Base-by-base conservation (phyloP, 2,113 vertebrate genomes). In the Lota lota region DNA sequence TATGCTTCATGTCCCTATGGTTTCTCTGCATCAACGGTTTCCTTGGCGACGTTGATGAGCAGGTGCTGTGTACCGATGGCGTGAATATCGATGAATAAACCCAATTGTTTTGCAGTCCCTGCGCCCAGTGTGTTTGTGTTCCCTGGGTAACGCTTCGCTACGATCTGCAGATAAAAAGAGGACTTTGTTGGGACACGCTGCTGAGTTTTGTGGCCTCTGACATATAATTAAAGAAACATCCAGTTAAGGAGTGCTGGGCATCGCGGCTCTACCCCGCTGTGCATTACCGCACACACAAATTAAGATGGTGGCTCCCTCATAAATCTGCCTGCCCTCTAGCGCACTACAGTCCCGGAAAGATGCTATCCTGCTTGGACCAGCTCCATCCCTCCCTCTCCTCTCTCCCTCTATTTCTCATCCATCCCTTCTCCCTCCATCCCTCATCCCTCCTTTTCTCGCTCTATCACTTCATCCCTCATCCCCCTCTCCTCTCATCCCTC, bases 171-270 rank as follows among this genome's bases (percentile, higher is more conserved):
- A 80, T 88, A 80, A 10, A 85, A 83, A 84, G 74, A 67, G 78
- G 75, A 75, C 78, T 77, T 82, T 84, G 81, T 72, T 76, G 75
- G 69, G 68, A 80, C 79, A 85, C 79, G 67, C 67, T 84, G 79
- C 76, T 57, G 67, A 86, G 83, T 92, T 91, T 90, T 87, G 90
- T 91, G 90, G 91, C 91, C 91, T 93, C 88, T 93, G 92, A 92
- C 91, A 92, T 91, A 92, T 93, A 91, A 93, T 93, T 88, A 92
- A 92, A 91, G 90, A 92, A 91, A 89, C 89, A 93, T 92, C 89
- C 90, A 91, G 91, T 93, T 90, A 90, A 88, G 90, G 88, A 92
- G 85, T 86, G 89, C 79, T 81, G 86, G 88, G 86, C 81, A 87
- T 84, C 90, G 86, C 84, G 85, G 82, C 85, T 82, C 83, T 85